Evolutionary conservation across 2,113 vertebrate genomes (phyloP), one percentile per base, ranked within the genome.

Genomic region (Tragulus kanchil): DNA sequence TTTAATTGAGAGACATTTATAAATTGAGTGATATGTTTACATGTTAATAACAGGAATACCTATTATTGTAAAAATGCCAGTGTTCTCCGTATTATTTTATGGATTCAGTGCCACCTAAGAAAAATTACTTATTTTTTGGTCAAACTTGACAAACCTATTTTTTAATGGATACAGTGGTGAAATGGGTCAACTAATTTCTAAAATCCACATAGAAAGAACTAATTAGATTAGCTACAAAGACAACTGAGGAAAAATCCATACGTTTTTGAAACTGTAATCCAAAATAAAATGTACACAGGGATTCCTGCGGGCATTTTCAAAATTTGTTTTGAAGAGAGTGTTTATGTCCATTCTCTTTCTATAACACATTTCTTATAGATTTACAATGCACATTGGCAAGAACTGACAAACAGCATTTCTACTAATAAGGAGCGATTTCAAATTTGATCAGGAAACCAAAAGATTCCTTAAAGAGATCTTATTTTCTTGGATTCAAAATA

Each of bases 391-490:
- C 58, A 79, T n/a, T 79, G 54, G 26, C 14, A 85, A 52, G 14
- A 21, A 56, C n/a, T 73, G 13, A 93, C 21, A 31, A 71, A 58
- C 13, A 79, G 42, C 61, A 73, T 48, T 92, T 92, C 25, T 52
- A 73, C n/a, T 25, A 64, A 59, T 16, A 77, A 59, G 58, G 31
- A 73, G 13, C 71, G 17, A 94, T 97, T 92, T 92, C 19, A 78
- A 71, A 56, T 94, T 6, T 78, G 48, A 42, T 61, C 15, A 83
- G 67, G 83, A 86, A 81, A 21, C 5, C 15, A n/a, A 85, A 85
- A 86, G 59, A 56, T 79, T 89, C 8, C 1, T 58, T 54, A 77
- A n/a, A 58, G 7, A 14, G 4, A 90, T 42, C 11, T 5, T 71
- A 85, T 16, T 91, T 58, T 17, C 56, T 92, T 19, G 8, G 15